Base-by-base conservation (phyloP, 2,888 invertebrate genomes). In the Criorhina ranunculi region DNA sequence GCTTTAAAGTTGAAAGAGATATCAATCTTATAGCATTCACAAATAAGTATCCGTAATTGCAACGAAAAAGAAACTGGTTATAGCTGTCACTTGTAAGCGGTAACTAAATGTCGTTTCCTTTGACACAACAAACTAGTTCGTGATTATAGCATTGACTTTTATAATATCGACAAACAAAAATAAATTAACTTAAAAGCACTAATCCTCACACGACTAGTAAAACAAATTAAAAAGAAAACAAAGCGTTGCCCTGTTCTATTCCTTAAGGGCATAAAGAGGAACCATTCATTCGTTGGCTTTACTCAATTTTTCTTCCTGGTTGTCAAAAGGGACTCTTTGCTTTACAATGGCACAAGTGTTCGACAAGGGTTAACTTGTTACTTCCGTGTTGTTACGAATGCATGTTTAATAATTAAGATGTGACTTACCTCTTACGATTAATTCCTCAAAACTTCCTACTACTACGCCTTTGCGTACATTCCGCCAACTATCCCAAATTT, bases 401-500 rank as follows among this genome's bases (percentile, higher is more conserved):
- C 5, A 42, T 42, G 12, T 11, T 15, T 15, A 15, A 15, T 17
- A 17, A 15, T 9, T 2, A 9, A 17, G 2, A 44, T 9, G 2
- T 11, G 3, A 91, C 93, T 93, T 88, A 95, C 96, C 96, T 93
- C 95, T 94, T 89, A 95, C 95, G 93, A 96, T 94, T 91, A 96
- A 94, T 93, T 97, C 97, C 93, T 97, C 97, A 92, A 97, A 96
- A 92, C 96, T 96, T 92, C 96, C 96, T 93, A 97, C 97, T 92
- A 97, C 97, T 93, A 97, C 94, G 92, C 97, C 97, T 94, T 97
- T 97, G 93, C 97, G 95, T 92, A 97, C 96, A 94, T 95, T 97
- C 94, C 97, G 95, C 94, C 96, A 96, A 93, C 97, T 96, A 95
- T 97, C 97, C 97, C 97, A 97, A 95, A 97, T 96, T 95, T 97